Evolutionary conservation across 2,113 vertebrate genomes (phyloP).

Genomic region (Phaetusa simplex): DNA sequence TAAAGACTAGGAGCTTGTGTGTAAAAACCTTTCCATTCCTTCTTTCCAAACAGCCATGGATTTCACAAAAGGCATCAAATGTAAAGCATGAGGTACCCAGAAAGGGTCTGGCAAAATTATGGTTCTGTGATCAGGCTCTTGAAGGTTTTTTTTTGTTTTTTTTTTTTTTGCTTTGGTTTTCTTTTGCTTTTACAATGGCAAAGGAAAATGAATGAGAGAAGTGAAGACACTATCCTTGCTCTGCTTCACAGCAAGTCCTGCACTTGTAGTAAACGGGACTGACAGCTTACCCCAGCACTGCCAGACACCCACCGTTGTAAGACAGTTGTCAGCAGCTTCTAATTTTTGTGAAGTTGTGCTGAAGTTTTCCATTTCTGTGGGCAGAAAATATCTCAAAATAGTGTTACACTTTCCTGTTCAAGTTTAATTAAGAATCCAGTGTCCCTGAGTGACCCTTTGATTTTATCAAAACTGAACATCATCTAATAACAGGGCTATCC

Average conservation of each 20-base stretch:
- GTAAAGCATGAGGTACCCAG: neutral
- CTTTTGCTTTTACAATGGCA: neutral
- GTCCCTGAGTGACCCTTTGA: neutral
- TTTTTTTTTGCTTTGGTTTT: neutral
- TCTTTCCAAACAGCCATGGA: neutral
- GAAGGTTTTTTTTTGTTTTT: neutral
- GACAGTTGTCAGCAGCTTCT: neutral
- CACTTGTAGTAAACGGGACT: neutral
- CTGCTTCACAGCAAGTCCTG: neutral
- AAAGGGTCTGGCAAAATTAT: neutral
- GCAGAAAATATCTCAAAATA: neutral
- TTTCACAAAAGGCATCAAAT: neutral
- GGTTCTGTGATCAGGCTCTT: neutral
- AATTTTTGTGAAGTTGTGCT: neutral
- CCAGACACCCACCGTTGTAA: neutral
- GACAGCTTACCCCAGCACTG: neutral
- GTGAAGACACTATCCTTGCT: neutral
- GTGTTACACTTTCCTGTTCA: neutral
- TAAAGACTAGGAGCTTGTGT: neutral
- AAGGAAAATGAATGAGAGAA: neutral
- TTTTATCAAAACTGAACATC: neutral
- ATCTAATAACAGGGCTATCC: neutral
- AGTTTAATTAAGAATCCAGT: neutral
- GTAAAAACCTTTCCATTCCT: neutral
- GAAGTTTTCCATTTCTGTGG: neutral